These are phyloP conservation scores for Odobenus rosmarus DNA, from an alignment of 2,113 vertebrate genomes.

Conservation along the genomic window DNA sequence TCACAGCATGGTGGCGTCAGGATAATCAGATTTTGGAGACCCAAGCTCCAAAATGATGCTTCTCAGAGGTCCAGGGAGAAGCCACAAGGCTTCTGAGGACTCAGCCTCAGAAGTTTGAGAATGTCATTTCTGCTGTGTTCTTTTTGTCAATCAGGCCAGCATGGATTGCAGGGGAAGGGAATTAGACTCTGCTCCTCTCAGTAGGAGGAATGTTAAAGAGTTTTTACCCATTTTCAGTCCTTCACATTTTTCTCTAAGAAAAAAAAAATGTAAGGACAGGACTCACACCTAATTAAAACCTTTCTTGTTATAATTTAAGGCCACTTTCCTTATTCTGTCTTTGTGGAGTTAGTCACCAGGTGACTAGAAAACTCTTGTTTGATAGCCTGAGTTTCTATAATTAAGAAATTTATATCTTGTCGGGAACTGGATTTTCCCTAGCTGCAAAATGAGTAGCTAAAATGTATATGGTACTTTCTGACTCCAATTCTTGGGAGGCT, in stretches of 20 bases:
- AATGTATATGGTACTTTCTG: neutral
- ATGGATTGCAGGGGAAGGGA: neutral
- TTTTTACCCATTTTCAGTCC: neutral
- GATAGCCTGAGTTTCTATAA: neutral
- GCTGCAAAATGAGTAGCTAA: neutral
- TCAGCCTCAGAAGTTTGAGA: neutral
- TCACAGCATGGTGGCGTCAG: neutral
- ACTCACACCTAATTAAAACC: neutral
- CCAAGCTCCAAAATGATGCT: neutral
- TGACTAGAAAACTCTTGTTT: neutral
- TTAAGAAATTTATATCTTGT: neutral
- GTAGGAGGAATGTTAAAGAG: neutral
- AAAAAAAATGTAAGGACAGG: neutral
- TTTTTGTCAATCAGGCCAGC: neutral
- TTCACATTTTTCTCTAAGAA: neutral
- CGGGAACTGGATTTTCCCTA: neutral
- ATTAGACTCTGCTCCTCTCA: neutral
- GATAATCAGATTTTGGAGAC: neutral
- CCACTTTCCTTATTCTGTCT: neutral
- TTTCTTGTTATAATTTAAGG: neutral
- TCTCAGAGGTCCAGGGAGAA: neutral
- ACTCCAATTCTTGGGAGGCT: neutral
- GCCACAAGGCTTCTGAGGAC: neutral
- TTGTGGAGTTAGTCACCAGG: neutral
- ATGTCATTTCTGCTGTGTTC: neutral